Percentiles rank a stretch among this genome's conserved stretches.
These are phyloP conservation scores for Sus cebifrons DNA, from an alignment of 2,797 vertebrate genomes.

Conservation along the genomic window DNA sequence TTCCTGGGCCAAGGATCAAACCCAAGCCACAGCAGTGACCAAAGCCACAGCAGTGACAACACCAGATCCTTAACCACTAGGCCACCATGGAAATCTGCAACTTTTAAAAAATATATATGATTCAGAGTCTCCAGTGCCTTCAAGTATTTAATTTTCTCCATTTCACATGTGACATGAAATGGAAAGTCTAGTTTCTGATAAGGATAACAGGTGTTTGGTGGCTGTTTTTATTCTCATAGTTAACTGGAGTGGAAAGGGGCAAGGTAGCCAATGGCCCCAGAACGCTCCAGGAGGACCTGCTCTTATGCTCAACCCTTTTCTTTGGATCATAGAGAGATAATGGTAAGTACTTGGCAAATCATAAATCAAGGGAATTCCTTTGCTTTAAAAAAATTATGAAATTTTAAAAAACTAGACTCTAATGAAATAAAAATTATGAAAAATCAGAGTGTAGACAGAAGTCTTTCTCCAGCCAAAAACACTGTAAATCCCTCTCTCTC, in stretches of 20 bases:
- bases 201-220: not conserved
- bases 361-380: not conserved
- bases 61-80: too few relatives aligned
- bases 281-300: not conserved
- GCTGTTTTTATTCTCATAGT: not conserved
- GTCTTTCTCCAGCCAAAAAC: conserved; percentile 28
- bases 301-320: not conserved
- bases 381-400: not conserved
- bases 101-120: not conserved
- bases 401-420: not conserved
- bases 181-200: not conserved
- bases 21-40: too few relatives aligned
- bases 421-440: conserved; percentile 47
- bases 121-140: not conserved
- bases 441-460: not conserved
- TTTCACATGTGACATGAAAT: not conserved
- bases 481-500: not conserved
- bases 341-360: not conserved
- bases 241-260: not conserved
- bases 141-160: not conserved
- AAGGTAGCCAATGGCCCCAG: not conserved
- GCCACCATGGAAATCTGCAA: not conserved
- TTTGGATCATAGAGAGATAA: not conserved
- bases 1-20: too few relatives aligned
- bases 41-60: too few relatives aligned